Conservation (phyloP, 2,797 vertebrate genomes). For the Cryptoprocta ferox region DNA sequence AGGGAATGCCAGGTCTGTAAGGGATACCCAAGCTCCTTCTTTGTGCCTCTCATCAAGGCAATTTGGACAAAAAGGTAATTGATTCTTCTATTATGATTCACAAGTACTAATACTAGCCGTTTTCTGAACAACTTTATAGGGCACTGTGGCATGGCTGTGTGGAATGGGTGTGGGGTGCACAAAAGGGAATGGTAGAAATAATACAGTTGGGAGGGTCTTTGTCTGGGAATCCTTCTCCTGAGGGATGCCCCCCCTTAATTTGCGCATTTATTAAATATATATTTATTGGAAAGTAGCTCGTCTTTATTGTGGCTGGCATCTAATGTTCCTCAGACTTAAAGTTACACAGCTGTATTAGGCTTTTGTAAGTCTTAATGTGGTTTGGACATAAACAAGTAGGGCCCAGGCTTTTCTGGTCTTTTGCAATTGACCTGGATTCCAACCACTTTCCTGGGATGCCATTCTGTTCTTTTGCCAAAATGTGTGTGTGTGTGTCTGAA, state of each 20-base stretch:
- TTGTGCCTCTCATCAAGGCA: background rate
- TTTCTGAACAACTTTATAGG: background rate
- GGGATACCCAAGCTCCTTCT: background rate
- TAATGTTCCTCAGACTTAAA: background rate
- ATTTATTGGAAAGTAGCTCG: background rate
- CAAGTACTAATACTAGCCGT: background rate
- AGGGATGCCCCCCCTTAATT: background rate
- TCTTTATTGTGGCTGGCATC: background rate
- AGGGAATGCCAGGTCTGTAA: background rate
- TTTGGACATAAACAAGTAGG: constrained; percentile 9
- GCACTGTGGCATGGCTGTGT: background rate
- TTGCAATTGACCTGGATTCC: background rate
- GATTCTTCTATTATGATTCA: background rate
- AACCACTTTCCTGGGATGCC: constrained; percentile 4
- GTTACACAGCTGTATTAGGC: background rate
- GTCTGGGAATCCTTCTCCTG: background rate
- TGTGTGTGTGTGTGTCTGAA: background rate
- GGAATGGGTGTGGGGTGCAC: background rate
- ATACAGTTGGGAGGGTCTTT: background rate
- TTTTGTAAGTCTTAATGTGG: constrained; percentile 34
- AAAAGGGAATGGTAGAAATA: background rate
- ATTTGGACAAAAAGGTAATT: background rate
- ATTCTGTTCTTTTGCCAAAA: constrained; percentile 32
- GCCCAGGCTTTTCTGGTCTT: background rate
- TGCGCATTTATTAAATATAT: background rate